Base-by-base conservation (phyloP, 2,113 vertebrate genomes). In the Felis chaus region DNA sequence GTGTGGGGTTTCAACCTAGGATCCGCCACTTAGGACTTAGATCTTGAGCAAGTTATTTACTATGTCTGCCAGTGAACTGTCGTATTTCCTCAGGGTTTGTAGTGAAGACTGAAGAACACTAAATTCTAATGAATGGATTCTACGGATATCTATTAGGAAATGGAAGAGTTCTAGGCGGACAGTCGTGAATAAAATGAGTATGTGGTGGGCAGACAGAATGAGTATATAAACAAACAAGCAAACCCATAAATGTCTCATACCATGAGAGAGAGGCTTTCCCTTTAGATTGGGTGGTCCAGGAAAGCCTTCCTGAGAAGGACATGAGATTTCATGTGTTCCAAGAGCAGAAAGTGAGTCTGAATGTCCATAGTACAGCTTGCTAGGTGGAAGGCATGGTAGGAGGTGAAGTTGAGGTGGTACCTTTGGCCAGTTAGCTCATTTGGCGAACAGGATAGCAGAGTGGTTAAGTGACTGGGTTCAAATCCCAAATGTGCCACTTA, bases 31-130 rank as follows among this genome's bases (percentile, higher is more conserved):
- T 1, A 7, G 0, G 41, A 80, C 63, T 41, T 78, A 80, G 82
- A 96, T 78, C 84, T 85, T 92, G 61, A 39, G 21, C 29, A 39
- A 57, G 45, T 80, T 53, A 33, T 39, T 89, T 57, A 65, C 12
- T 71, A 23, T 71, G 48, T 81, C 23, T 63, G 18, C 39, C 71
- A 80, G 36, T 27, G 19, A 78, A 89, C n/a, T 89, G 4, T 9
- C 83, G 16, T 4, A 78, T 45, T 89, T 93, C 41, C 63, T 80
- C 8, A 19, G 66, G 36, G n/a, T 88, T 55, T 74, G 4, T 16
- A 80, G 23, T 84, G 73, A 87, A 71, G 81, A 81, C 18, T 87
- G 61, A 90, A 48, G 93, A 82, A 91, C 18, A 53, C 15, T 50
- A 65, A 69, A 74, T 71, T 90, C 81, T 61, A 61, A 16, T 41